Conservation (phyloP, 2,797 vertebrate genomes). For the Hylomyscus alleni region DNA sequence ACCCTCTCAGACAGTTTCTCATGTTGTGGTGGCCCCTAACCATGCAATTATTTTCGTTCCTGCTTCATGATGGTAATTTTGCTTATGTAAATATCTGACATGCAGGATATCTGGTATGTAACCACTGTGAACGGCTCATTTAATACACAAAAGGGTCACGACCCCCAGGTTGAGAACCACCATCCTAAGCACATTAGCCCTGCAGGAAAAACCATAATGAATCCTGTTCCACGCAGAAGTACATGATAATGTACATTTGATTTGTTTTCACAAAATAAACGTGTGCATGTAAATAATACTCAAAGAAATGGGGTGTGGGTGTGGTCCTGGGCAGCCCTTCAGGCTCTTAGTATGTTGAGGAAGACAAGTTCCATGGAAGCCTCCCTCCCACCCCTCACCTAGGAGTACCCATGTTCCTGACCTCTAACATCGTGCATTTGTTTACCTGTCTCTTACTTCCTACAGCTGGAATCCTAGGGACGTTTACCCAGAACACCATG, state of each 20-base stretch:
- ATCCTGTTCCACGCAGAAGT: not conserved
- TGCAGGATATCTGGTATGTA: too few species aligned
- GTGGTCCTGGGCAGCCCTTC: not conserved
- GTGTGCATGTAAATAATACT: not conserved
- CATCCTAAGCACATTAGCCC: not conserved
- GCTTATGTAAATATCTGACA: not conserved
- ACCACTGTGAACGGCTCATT: not conserved
- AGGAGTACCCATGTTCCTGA: not conserved
- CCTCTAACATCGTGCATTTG: not conserved
- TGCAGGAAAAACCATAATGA: not conserved
- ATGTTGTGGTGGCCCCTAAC: too few species aligned
- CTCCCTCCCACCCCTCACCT: not conserved
- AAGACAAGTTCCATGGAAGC: not conserved
- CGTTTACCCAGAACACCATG: not conserved
- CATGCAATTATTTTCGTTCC: not conserved
- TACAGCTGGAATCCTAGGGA: not conserved
- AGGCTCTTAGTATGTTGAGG: not conserved
- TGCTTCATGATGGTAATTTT: not conserved
- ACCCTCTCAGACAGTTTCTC: too few species aligned
- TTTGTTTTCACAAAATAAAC: conserved; percentile 20
- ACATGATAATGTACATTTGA: not conserved
- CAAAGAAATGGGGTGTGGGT: not conserved
- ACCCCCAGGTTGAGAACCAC: not conserved
- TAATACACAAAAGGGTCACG: not conserved
- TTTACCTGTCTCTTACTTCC: not conserved